Evolutionary conservation across 1,140 invertebrate genomes (phyloP).

Genomic region (Caenorhabditis inopinata): DNA sequence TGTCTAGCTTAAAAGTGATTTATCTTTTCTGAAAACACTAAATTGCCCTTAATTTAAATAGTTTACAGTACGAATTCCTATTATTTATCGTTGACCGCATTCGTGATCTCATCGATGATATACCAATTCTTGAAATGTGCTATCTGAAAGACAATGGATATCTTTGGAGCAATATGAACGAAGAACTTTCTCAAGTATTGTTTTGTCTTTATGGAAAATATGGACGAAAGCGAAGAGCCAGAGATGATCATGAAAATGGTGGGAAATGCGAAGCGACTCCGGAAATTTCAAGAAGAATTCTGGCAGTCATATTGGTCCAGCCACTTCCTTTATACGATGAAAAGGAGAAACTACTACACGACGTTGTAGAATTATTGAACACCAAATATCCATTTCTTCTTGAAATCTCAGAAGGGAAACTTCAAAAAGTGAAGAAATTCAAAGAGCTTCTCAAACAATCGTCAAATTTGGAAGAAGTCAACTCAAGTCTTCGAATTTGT

Average conservation of each 20-base stretch:
- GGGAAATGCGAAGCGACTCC: background rate
- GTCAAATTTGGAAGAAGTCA: background rate
- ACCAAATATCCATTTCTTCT: background rate
- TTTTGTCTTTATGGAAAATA: background rate
- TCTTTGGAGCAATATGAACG: background rate
- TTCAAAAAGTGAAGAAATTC: background rate
- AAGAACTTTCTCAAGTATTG: background rate
- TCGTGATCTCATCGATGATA: background rate
- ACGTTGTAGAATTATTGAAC: background rate
- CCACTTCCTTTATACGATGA: slow-evolving; percentile 3
- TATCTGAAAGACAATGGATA: background rate
- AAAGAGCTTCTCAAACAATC: background rate
- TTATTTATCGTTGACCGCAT: background rate
- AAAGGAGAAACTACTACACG: background rate
- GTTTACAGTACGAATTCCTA: background rate
- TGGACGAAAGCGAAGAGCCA: background rate
- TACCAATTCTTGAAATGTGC: background rate
- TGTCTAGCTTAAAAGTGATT: too few relatives aligned
- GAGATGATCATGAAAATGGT: slow-evolving; percentile 1
- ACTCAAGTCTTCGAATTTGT: background rate
- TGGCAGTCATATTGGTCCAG: background rate
- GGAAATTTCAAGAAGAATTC: background rate
- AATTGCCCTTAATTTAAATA: background rate
- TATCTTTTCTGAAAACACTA: too few relatives aligned
- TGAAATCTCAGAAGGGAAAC: background rate